Base-by-base conservation (phyloP, 1,140 invertebrate genomes). In the Tetranychus cinnabarinus region DNA sequence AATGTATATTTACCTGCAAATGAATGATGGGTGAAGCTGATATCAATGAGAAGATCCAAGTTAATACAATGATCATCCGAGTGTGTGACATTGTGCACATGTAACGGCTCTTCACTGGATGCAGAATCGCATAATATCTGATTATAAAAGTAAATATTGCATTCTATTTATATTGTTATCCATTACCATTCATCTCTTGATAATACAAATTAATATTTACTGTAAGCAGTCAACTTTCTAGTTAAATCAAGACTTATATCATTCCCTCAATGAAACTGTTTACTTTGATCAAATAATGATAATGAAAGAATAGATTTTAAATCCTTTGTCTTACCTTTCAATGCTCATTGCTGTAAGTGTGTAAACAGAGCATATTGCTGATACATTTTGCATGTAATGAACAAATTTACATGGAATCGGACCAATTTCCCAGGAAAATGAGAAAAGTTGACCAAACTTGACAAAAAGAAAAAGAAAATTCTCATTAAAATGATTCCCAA, bases 271-370 rank as follows among this genome's bases (percentile, higher is more conserved):
- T 23, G 23, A 23, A 23, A 23, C 23, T 23, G 23, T 23, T 23
- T 23, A 23, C 23, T 23, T 10, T 42, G 39, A 42, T 42, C 39
- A 6, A 42, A 6, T 42, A 42, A 42, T 42, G 10, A 42, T 42
- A 5, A 42, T 42, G 39, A 42, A 5, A 65, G 71, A 42, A 42
- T 6, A 42, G 10, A 6, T 42, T 42, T 5, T 42, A 23, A 23
- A 23, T 23, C 23, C 23, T 23, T 23, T 23, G 23, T 23, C 23
- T 72, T 74, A 84, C 82, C 83, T 80, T 72, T 85, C 83, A 36
- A 84, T 73, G 65, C 82, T 83, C 75, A 86, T 85, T n/a, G 79
- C 78, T 3, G 83, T 85, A 12, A 86, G 72, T 0, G 83, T 86
- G 12, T 83, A 73, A 13, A 85, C 82, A 2, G 82, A 85, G 67